Base-by-base conservation (phyloP, 2,113 vertebrate genomes). In the Rhadina sibilatrix region DNA sequence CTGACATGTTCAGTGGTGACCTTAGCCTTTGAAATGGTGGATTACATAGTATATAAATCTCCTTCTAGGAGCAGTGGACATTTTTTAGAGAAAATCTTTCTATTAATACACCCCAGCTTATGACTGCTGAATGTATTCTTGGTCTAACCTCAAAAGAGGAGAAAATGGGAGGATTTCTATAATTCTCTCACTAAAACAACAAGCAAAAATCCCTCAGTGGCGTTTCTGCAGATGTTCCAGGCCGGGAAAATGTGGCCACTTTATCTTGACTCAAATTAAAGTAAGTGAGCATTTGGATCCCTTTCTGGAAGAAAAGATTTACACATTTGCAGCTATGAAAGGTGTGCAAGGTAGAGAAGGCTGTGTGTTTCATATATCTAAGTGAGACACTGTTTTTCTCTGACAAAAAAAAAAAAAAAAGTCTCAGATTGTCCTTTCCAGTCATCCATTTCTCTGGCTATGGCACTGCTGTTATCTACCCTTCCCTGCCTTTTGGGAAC, bases 1-100 rank as follows among this genome's bases (percentile, higher is more conserved):
- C 54, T 90, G 78, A 93, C 53, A 44, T 56, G 33, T 49, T 70
- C 74, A n/a, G 40, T 35, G 60, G 44, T 78, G 83, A 90, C 76
- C 85, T 83, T 74, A 82, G 72, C 40, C 83, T 89, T 93, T 95
- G 90, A 92, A 86, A 97, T 37, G n/a, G 37, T 57, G 44, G 47
- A 78, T 92, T 90, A 90, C 20, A 42, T 5, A 27, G n/a, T 16
- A 78, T 71, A 94, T 71, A 94, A 95, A 68, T 75, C 72, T 96
- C 68, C 56, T 64, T 75, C 35, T 25, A 60, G 44, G 20, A 83
- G 27, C 5, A 77, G 21, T 47, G 42, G 59, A 59, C 27, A 50
- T 76, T 93, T 86, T 63, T 59, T n/a, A 71, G 68, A 87, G 60
- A 90, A 95, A 90, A 72, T 64, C 21, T 56, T 93, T 75, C 72